Conservation (phyloP, 2,888 invertebrate genomes). For the Cryptophagus acutangulus region DNA sequence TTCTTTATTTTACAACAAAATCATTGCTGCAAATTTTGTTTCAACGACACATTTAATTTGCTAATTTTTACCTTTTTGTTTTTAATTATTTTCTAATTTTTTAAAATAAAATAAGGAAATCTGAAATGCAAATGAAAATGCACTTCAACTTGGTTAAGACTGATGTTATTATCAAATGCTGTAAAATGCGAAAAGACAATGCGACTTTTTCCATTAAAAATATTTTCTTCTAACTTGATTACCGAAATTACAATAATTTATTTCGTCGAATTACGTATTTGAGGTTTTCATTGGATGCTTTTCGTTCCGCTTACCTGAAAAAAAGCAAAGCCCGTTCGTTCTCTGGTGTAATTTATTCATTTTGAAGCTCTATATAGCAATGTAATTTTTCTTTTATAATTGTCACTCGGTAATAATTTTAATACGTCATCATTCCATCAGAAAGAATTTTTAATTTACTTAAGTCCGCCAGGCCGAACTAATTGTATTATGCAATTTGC, state of each 20-base stretch:
- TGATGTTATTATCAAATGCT: no score
- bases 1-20: no score
- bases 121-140: no score
- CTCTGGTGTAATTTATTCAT: conserved; percentile 3
- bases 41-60: no score
- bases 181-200: background rate
- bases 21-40: no score
- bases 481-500: conserved; percentile 32
- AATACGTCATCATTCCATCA: conserved; percentile 24
- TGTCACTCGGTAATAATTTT: conserved; percentile 23
- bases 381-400: conserved; percentile 20
- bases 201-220: conserved; percentile 14
- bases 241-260: conserved; percentile 28
- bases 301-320: no score
- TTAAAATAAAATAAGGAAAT: no score
- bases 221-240: conserved; percentile 24
- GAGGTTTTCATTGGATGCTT: no score
- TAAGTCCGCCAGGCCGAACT: conserved; percentile 28
- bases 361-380: conserved; percentile 6
- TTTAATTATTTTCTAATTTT: no score
- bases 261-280: conserved; percentile 21
- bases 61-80: no score
- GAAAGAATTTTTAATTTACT: conserved; percentile 34
- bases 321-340: no score
- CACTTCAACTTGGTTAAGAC: no score